These are phyloP conservation scores for Cryptophagus acutangulus DNA, from an alignment of 2,888 invertebrate species.

Conservation along the genomic window DNA sequence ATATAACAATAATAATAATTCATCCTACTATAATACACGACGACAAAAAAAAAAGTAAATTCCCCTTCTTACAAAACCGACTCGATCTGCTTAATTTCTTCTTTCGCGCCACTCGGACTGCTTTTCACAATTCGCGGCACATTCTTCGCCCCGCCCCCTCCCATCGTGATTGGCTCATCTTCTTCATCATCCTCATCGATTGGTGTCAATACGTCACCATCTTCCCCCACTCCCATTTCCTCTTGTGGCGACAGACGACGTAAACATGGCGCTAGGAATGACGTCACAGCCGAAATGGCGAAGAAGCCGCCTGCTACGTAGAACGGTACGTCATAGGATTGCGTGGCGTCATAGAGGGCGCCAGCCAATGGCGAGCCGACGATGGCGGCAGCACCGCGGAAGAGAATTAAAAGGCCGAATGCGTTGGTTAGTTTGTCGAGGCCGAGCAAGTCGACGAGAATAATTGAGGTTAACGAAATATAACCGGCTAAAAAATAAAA, in stretches of 20 bases:
- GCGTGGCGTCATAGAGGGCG: conserved; percentile 82
- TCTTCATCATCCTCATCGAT: conserved; percentile 78
- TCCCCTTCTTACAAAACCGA: conserved; percentile 69
- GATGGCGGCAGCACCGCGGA: conserved; percentile 91
- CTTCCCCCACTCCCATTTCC: conserved; percentile 34
- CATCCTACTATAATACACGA: no score
- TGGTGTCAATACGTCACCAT: conserved; percentile 66
- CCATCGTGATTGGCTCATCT: conserved; percentile 66
- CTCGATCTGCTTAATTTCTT: conserved; percentile 66
- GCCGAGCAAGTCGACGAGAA: conserved; percentile 92
- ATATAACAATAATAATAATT: no score
- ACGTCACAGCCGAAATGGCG: conserved; percentile 75
- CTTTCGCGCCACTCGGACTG: conserved; percentile 52
- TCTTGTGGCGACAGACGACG: conserved; percentile 53
- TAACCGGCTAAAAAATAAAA: conserved; percentile 72
- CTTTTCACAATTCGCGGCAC: conserved; percentile 76
- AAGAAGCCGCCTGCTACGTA: conserved; percentile 89
- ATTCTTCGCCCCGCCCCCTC: conserved; percentile 32
- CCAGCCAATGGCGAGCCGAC: conserved; percentile 82
- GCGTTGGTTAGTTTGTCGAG: conserved; percentile 95
- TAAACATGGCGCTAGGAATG: conserved; percentile 74
- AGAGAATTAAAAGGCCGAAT: conserved; percentile 91
- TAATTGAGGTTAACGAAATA: conserved; percentile 96
- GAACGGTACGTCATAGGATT: conserved; percentile 84
- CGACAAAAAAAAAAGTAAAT: neutral